Conservation (phyloP, 2,888 invertebrate species). For the Agriotes lineatus region DNA sequence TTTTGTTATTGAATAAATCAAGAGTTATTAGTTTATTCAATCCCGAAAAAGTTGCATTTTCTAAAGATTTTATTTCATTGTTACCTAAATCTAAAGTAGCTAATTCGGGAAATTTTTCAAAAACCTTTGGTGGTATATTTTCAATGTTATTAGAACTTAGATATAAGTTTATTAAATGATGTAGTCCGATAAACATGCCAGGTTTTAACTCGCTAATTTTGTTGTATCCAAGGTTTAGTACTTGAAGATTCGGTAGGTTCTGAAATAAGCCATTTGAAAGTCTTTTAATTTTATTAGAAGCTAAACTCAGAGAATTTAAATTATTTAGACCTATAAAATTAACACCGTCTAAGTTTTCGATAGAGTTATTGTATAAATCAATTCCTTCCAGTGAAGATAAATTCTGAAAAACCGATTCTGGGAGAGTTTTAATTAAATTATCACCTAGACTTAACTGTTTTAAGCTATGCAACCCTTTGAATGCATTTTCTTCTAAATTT, state of each 20-base stretch:
- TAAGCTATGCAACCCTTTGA: background rate
- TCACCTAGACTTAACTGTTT: background rate
- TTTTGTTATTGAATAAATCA: constrained; percentile 29
- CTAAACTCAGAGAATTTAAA: background rate
- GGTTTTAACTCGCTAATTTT: background rate
- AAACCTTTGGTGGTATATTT: background rate
- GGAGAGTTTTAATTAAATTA: constrained; percentile 4
- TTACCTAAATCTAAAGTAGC: background rate
- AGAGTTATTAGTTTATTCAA: background rate
- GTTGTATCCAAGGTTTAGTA: constrained; percentile 2
- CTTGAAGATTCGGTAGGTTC: background rate
- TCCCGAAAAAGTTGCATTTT: background rate
- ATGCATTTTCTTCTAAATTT: background rate
- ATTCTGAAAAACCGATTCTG: background rate
- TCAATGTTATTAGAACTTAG: constrained; percentile 10
- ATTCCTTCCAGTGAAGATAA: background rate
- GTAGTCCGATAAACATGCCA: constrained; percentile 31
- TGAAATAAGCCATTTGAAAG: background rate
- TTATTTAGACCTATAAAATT: constrained; percentile 1
- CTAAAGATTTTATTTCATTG: background rate
- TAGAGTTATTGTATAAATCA: constrained; percentile 20
- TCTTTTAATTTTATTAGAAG: background rate
- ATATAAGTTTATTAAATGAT: constrained; percentile 34
- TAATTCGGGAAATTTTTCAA: background rate
- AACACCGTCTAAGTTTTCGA: background rate